Percentiles rank a stretch among this genome's conserved stretches.
Evolutionary conservation across 2,113 vertebrate species (phyloP).

Genomic region (Rafetus swinhoei): DNA sequence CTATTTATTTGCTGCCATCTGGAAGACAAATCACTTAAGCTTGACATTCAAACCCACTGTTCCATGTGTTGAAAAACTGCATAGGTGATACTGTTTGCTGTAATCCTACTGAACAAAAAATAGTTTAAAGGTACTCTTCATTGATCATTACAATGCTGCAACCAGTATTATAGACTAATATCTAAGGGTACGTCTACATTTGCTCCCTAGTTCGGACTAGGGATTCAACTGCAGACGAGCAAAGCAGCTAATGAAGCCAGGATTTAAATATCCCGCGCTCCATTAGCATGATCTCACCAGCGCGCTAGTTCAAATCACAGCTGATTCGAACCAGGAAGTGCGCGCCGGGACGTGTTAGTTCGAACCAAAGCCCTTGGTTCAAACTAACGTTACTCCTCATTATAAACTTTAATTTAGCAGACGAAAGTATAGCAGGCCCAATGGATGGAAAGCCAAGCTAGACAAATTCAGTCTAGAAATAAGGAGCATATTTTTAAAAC

Average conservation of each 20-base stretch:
- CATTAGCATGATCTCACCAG: too few relatives aligned
- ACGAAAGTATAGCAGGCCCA: background rate
- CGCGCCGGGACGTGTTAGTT: too few relatives aligned
- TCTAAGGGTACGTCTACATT: background rate
- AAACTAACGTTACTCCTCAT: too few relatives aligned
- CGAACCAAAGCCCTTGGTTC: too few relatives aligned
- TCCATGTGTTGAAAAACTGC: background rate
- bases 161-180: background rate
- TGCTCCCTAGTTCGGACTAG: too few relatives aligned
- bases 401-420: background rate
- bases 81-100: background rate
- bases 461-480: background rate
- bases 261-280: too few relatives aligned
- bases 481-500: background rate
- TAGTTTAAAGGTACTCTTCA: background rate
- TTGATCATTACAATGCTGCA: background rate
- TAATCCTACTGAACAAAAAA: background rate
- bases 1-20: constrained; percentile 13
- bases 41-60: background rate
- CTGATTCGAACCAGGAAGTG: too few relatives aligned
- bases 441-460: background rate
- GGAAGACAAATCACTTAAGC: background rate
- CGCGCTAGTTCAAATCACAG: too few relatives aligned
- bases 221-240: too few relatives aligned
- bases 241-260: too few relatives aligned